Evolutionary conservation across 1,140 invertebrate genomes (phyloP).

Genomic region (Conus betulinus): DNA sequence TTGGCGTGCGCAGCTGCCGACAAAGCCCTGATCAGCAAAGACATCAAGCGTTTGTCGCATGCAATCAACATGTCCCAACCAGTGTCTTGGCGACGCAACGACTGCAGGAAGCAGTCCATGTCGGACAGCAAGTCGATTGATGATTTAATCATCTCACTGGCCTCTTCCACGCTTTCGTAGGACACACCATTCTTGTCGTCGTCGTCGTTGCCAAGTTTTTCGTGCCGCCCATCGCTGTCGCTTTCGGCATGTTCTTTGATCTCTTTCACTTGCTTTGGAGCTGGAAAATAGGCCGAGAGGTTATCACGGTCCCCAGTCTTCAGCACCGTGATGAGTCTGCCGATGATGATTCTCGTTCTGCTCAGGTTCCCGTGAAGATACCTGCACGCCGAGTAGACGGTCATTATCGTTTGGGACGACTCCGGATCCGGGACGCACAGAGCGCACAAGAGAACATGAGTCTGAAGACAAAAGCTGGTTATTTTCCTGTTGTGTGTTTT

Average conservation of each 20-base stretch:
- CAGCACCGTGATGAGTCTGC: background rate
- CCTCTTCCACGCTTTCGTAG: background rate
- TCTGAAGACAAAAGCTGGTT: too few species aligned
- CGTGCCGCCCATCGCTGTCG: background rate
- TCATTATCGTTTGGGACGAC: background rate
- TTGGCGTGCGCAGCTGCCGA: background rate
- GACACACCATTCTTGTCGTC: background rate
- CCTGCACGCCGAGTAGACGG: background rate
- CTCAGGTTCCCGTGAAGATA: background rate
- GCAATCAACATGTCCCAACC: background rate
- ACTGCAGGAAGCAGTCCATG: slow-evolving; percentile 2
- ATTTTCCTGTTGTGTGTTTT: too few species aligned
- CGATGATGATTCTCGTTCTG: background rate
- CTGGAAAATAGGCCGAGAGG: too few species aligned
- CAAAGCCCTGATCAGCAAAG: background rate
- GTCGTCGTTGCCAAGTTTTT: background rate
- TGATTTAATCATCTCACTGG: background rate
- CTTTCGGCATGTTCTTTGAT: background rate
- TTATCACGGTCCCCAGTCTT: background rate
- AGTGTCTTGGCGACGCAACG: slow-evolving; percentile 2
- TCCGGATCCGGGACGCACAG: too few species aligned
- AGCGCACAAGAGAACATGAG: too few species aligned
- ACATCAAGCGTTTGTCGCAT: background rate
- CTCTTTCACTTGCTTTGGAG: too few species aligned
- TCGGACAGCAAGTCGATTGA: background rate